Base-by-base conservation (phyloP, 2,113 vertebrate genomes). In the Hymenochirus boettgeri region DNA sequence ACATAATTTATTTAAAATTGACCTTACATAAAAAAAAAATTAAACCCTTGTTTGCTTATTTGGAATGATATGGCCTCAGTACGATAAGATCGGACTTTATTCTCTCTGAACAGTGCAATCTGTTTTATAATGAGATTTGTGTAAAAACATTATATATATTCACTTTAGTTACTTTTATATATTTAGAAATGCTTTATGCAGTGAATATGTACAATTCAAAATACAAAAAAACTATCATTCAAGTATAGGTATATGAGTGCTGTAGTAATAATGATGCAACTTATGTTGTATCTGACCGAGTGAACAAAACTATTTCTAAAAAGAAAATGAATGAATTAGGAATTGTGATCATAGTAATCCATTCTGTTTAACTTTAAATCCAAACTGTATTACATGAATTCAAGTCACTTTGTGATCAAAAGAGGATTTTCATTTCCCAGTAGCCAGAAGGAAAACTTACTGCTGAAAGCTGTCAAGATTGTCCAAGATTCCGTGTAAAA, bases 401-500 rank as follows among this genome's bases (percentile, higher is more conserved):
- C 84, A 76, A 74, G 79, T 76, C 79, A 70, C 65, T 74, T 21
- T 39, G 61, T 65, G 74, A 72, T 67, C 70, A 75, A 71, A 76
- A 61, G 60, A 65, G 66, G 24, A 75, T 77, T 85, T 81, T 81
- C 85, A 86, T 77, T 73, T 65, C 79, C 60, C 66, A 71, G 69
- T 80, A 82, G 75, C 77, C 76, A 82, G 88, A 88, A 85, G 78
- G 76, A 89, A 88, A 89, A 91, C 61, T 61, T 84, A 82, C 88
- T 85, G 78, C 72, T 53, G 81, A 79, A 88, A 87, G 84, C 73
- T 78, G 74, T 89, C 82, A 85, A 91, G 88, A 91, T 90, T 90
- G 86, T 86, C 86, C 86, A 85, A 81, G 88, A 87, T 87, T 83
- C 83, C 88, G 85, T 82, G 77, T 83, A 86, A 92, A 89, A 86